Percentiles rank a stretch among this genome's conserved stretches.
Conservation (phyloP, 2,797 vertebrate species). For the Leptatherina wallacei region DNA sequence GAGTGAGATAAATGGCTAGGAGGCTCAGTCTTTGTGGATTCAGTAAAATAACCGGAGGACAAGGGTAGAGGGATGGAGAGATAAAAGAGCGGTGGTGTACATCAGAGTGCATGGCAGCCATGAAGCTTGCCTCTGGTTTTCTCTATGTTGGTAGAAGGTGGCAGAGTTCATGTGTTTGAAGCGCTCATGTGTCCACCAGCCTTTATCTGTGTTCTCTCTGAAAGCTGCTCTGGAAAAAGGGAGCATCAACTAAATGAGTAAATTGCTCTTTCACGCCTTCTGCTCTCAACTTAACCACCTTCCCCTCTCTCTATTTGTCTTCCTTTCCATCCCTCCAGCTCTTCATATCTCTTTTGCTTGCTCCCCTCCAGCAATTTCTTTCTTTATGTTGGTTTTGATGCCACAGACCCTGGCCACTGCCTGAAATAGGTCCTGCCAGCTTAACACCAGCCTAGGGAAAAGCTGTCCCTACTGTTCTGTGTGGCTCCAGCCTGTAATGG, state of each 20-base stretch:
- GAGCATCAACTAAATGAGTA: slow-evolving; percentile 40
- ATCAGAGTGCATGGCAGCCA: slow-evolving; percentile 17
- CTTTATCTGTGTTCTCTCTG: slow-evolving; percentile 39
- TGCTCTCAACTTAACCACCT: slow-evolving; percentile 20
- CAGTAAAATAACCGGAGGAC: slow-evolving; percentile 12
- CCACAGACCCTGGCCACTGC: slow-evolving; percentile 43
- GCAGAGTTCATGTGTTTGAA: slow-evolving; percentile 46
- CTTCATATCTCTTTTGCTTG: slow-evolving; percentile 18
- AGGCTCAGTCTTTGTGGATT: slow-evolving; percentile 23
- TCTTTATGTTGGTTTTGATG: slow-evolving; percentile 60
- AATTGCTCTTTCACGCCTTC: slow-evolving; percentile 32
- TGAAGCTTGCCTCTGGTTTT: slow-evolving; percentile 28
- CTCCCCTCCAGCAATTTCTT: slow-evolving; percentile 57
- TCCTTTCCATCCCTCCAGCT: slow-evolving; percentile 20
- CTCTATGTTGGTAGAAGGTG: slow-evolving; percentile 14
- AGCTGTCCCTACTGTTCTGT: slow-evolving; percentile 51
- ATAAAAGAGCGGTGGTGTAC: slow-evolving; percentile 37
- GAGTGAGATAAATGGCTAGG: slow-evolving; percentile 32
- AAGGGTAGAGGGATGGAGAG: slow-evolving; percentile 16
- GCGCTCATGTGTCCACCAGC: slow-evolving; percentile 32
- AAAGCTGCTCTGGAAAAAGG: slow-evolving; percentile 33
- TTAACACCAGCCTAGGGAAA: slow-evolving; percentile 45
- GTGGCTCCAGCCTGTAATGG: slow-evolving; percentile 25
- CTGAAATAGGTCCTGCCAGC: slow-evolving; percentile 49
- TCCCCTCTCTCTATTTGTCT: slow-evolving; percentile 4